These are phyloP conservation scores for Heliconius hewitsoni DNA, from an alignment of 1,140 invertebrate genomes.

Conservation along the genomic window DNA sequence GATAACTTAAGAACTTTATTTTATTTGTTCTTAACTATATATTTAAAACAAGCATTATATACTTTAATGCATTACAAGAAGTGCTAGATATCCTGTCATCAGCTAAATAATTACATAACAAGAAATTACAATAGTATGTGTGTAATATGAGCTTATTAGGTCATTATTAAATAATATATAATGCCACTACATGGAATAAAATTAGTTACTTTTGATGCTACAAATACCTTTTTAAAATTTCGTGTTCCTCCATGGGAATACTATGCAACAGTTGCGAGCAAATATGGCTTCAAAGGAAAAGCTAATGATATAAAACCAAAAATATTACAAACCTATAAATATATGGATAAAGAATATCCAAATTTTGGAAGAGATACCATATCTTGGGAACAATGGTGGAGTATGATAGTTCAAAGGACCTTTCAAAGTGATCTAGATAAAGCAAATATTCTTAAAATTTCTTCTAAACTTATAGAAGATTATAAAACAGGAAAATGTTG, in stretches of 20 bases:
- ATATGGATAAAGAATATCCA: constrained; percentile 86
- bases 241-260: constrained; percentile 86
- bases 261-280: constrained; percentile 86
- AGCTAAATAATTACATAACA: not conserved
- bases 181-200: constrained; percentile 51
- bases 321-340: constrained; percentile 84
- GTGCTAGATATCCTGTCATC: no score
- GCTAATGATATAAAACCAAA: constrained; percentile 82
- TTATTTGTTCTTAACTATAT: no score
- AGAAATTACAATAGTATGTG: not conserved
- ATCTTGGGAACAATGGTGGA: constrained; percentile 92
- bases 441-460: constrained; percentile 68
- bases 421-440: constrained; percentile 80
- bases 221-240: constrained; percentile 90
- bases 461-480: constrained; percentile 84
- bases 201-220: constrained; percentile 93
- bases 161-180: not conserved
- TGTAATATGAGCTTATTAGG: not conserved
- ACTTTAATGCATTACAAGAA: no score
- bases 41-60: no score
- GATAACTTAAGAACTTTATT: no score
- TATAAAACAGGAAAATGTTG: constrained; percentile 88
- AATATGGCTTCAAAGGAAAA: constrained; percentile 86
- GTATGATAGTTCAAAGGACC: constrained; percentile 83
- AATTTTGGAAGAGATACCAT: constrained; percentile 89